Evolutionary conservation across 92 coral and sea anemone genomes (phyloP).

Genomic region (Muricea muricata): DNA sequence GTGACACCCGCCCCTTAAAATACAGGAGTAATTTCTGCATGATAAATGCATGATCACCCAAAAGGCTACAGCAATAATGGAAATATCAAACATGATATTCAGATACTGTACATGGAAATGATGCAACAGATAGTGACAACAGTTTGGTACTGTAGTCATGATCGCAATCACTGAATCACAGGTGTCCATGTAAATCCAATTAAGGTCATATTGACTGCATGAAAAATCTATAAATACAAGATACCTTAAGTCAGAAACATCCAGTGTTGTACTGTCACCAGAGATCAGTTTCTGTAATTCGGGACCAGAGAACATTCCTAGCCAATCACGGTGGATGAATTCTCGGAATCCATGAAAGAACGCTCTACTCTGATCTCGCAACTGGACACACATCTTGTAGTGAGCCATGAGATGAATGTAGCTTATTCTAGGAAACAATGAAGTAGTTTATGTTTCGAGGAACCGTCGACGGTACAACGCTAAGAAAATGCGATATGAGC

Average conservation of each 20-base stretch:
- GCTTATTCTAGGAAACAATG: constrained; percentile 74
- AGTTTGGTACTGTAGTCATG: too few species aligned
- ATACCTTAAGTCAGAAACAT: constrained; percentile 89
- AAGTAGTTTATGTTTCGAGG: not conserved
- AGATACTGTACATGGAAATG: too few species aligned
- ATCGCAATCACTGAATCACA: too few species aligned
- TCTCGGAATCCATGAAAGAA: constrained; percentile 97
- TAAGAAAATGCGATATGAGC: too few species aligned
- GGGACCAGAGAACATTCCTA: constrained; percentile 96
- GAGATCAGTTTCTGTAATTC: constrained; percentile 97
- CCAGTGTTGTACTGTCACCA: constrained; percentile 90
- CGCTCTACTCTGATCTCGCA: constrained; percentile 89
- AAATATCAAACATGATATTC: too few species aligned
- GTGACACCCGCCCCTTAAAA: too few species aligned
- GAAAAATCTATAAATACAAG: not conserved
- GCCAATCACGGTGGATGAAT: constrained; percentile 88
- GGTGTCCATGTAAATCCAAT: too few species aligned
- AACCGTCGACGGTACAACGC: not conserved
- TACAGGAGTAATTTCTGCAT: too few species aligned
- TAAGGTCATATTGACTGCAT: too few species aligned
- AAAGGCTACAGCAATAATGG: too few species aligned
- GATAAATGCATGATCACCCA: too few species aligned
- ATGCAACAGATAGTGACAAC: too few species aligned
- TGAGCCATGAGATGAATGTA: constrained; percentile 98
- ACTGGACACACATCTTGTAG: constrained; percentile 94